Percentiles rank a stretch among this genome's conserved stretches.
These are phyloP conservation scores for Melanotaenia boesemani DNA, from an alignment of 2,797 vertebrate species.

Conservation along the genomic window DNA sequence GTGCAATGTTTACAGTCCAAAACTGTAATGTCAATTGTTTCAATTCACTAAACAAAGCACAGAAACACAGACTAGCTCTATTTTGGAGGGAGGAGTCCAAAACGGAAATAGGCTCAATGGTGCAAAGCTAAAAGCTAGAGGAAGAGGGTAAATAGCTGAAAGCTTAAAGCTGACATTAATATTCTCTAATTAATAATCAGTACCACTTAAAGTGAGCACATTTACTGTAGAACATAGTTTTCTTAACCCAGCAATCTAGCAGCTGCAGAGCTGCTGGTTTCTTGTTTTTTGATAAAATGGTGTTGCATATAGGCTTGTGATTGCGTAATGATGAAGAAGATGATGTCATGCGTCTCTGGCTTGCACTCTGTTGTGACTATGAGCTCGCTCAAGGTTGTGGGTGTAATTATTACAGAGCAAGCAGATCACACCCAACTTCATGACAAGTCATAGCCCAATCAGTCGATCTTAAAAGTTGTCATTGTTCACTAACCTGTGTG, in stretches of 20 bases:
- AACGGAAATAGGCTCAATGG: not conserved
- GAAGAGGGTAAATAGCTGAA: not conserved
- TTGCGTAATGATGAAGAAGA: conserved; percentile 12
- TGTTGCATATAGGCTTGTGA: conserved; percentile 3
- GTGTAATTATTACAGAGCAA: conserved; percentile 24
- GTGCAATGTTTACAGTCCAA: not conserved
- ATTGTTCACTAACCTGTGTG: conserved; percentile 6
- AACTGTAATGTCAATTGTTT: not conserved
- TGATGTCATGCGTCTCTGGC: conserved; percentile 18
- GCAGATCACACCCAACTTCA: conserved; percentile 27
- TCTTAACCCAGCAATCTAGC: not conserved
- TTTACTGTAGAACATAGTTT: not conserved
- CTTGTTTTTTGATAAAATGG: conserved; percentile 13
- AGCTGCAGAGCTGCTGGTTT: not conserved
- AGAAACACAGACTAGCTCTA: not conserved
- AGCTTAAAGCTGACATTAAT: not conserved
- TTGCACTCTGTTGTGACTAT: conserved; percentile 18
- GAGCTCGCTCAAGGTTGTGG: not conserved
- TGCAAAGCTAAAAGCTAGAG: not conserved
- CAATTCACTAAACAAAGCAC: not conserved
- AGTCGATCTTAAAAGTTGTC: not conserved
- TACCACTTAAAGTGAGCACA: not conserved
- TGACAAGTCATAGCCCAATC: conserved; percentile 26
- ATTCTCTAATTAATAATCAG: not conserved
- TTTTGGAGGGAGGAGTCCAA: not conserved